Conservation (phyloP, 2,888 invertebrate genomes). For the Baronia brevicornis region DNA sequence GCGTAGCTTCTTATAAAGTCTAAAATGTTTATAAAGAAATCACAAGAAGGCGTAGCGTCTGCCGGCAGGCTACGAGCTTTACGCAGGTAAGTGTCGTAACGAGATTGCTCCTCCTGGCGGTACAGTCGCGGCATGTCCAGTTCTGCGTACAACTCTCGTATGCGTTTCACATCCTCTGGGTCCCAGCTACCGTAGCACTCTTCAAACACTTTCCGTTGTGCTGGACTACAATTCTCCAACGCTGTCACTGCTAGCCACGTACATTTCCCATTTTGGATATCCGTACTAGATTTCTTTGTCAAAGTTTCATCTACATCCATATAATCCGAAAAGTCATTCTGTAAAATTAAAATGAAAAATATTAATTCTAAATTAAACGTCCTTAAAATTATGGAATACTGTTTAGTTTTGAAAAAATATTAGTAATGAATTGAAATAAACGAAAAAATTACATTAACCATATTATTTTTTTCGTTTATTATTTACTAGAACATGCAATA, state of each 20-base stretch:
- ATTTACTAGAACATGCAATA: too few species aligned
- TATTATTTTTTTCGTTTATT: too few species aligned
- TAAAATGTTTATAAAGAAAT: background rate
- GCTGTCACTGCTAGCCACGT: constrained; percentile 92
- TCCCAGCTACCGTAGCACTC: constrained; percentile 80
- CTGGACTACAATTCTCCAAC: constrained; percentile 78
- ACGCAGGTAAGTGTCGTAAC: background rate
- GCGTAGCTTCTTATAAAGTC: too few species aligned
- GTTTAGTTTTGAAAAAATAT: too few species aligned
- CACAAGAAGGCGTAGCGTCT: background rate
- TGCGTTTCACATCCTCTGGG: constrained; percentile 63
- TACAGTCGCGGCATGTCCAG: background rate
- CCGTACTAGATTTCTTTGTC: constrained; percentile 36
- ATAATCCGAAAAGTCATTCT: constrained; percentile 6
- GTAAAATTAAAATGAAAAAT: background rate
- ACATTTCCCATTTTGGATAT: constrained; percentile 87
- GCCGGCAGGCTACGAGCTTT: background rate
- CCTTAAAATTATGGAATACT: too few species aligned
- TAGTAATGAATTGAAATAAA: too few species aligned
- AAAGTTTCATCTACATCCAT: background rate
- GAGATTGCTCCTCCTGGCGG: background rate
- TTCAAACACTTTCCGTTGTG: constrained; percentile 79
- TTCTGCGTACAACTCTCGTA: constrained; percentile 4
- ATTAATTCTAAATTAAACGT: background rate
- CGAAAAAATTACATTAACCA: too few species aligned